phyloP scores from a whole-genome alignment of 1,140 invertebrate genomes.

The Euschistus heros region DNA sequence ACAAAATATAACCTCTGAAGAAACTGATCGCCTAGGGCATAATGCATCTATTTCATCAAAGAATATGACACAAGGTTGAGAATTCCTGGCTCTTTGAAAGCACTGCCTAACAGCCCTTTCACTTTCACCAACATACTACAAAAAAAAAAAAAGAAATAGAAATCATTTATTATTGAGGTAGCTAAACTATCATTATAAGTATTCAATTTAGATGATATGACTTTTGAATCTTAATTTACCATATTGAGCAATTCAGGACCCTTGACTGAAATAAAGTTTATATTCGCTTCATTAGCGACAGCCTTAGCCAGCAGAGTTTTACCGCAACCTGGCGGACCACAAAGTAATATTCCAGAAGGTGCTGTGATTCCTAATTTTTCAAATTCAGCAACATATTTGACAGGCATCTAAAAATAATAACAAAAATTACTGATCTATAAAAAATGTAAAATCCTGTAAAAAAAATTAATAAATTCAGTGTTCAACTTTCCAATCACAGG shows the following conservation, averaged over 20 bases:
- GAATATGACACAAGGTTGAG: slow-evolving; percentile 96
- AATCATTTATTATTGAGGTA: neutral
- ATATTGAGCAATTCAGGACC: slow-evolving; percentile 94
- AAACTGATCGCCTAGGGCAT: slow-evolving; percentile 77
- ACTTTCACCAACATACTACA: slow-evolving; percentile 96
- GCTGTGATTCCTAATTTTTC: slow-evolving; percentile 61
- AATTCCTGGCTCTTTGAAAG: slow-evolving; percentile 88
- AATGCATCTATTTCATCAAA: slow-evolving; percentile 98
- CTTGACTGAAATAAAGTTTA: slow-evolving; percentile 96
- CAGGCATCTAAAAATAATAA: slow-evolving; percentile 63
- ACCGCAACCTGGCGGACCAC: slow-evolving; percentile 89
- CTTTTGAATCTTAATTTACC: slow-evolving; percentile 41
- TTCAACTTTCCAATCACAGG: too few species aligned
- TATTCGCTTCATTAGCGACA: slow-evolving; percentile 88
- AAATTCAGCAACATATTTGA: slow-evolving; percentile 72
- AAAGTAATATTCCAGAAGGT: slow-evolving; percentile 80
- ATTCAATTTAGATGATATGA: slow-evolving; percentile 11
- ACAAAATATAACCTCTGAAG: slow-evolving; percentile 43
- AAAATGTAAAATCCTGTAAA: too few species aligned
- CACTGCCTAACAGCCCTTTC: slow-evolving; percentile 90
- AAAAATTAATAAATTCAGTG: too few species aligned
- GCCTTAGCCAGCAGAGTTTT: slow-evolving; percentile 90
- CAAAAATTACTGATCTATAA: too few species aligned
- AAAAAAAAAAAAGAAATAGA: slow-evolving; percentile 26
- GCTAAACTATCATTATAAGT: slow-evolving; percentile 14